phyloP scores from a whole-genome alignment of 2,113 vertebrate genomes.

The Morone saxatilis region DNA sequence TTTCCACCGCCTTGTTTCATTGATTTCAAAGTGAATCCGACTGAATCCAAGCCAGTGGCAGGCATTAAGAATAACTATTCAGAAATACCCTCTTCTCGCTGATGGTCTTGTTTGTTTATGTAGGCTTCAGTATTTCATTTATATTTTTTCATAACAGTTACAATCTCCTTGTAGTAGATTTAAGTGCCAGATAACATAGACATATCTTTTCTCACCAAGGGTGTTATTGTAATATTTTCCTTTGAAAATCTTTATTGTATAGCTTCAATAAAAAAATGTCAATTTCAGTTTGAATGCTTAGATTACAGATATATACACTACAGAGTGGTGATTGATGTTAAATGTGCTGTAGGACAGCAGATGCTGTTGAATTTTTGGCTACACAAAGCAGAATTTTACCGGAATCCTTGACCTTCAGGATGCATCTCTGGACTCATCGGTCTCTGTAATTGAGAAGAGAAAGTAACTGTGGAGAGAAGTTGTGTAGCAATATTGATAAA shows the following conservation, averaged over 20 bases:
- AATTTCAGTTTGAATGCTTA: not conserved
- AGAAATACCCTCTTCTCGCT: too few relatives aligned
- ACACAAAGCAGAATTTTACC: slow-evolving; percentile 24
- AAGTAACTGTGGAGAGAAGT: slow-evolving; percentile 59
- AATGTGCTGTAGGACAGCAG: not conserved
- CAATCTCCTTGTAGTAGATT: too few relatives aligned
- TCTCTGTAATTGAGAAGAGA: slow-evolving; percentile 68
- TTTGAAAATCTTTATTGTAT: not conserved
- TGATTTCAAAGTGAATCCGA: too few relatives aligned
- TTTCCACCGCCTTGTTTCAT: too few relatives aligned
- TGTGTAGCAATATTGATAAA: slow-evolving; percentile 77
- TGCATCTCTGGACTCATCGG: slow-evolving; percentile 20
- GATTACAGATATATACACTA: not conserved
- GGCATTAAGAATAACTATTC: too few relatives aligned
- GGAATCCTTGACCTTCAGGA: slow-evolving; percentile 65
- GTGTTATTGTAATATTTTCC: too few relatives aligned
- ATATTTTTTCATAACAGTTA: too few relatives aligned
- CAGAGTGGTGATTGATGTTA: not conserved
- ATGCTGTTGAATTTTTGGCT: slow-evolving; percentile 7
- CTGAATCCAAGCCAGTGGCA: too few relatives aligned
- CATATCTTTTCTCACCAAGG: too few relatives aligned
- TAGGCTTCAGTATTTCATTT: too few relatives aligned
- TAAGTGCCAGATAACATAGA: too few relatives aligned
- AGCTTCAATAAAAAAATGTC: not conserved
- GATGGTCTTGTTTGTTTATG: too few relatives aligned